These are phyloP conservation scores for Chloroclysta siterata DNA, from an alignment of 2,888 invertebrate genomes.

Conservation along the genomic window DNA sequence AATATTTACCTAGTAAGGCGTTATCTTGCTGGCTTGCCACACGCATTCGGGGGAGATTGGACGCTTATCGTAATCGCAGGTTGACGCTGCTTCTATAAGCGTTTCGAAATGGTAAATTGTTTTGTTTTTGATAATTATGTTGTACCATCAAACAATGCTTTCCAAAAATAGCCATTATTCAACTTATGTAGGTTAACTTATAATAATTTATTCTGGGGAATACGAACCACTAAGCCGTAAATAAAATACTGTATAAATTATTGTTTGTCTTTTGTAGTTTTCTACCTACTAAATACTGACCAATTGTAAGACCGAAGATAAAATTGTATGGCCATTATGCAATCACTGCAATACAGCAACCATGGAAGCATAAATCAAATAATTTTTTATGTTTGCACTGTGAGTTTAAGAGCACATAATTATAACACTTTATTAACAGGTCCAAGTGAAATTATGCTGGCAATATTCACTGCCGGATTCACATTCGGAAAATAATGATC, in stretches of 20 bases:
- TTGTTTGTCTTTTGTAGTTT: too few species aligned
- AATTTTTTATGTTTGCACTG: conserved; percentile 23
- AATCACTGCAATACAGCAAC: not conserved
- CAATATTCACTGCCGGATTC: conserved; percentile 23
- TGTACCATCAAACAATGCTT: not conserved
- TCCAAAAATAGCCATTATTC: not conserved
- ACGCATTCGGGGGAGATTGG: conserved; percentile 63
- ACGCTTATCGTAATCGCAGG: conserved; percentile 46
- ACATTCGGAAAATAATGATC: conserved; percentile 56
- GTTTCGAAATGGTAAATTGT: conserved; percentile 26
- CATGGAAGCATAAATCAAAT: conserved; percentile 21
- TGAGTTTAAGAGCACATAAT: conserved; percentile 19
- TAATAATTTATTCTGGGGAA: not conserved
- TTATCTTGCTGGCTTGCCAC: conserved; percentile 56
- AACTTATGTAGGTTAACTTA: not conserved
- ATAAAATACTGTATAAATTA: not conserved
- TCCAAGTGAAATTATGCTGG: conserved; percentile 28
- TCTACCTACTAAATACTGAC: not conserved
- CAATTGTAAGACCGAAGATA: not conserved
- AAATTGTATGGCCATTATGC: conserved; percentile 3
- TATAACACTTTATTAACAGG: conserved; percentile 28
- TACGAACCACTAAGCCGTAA: not conserved
- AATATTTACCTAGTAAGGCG: conserved; percentile 70
- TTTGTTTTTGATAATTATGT: conserved; percentile 25
- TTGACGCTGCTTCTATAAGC: conserved; percentile 33